Evolutionary conservation across 2,888 invertebrate genomes (phyloP).

Genomic region (Nephrotoma appendiculata): DNA sequence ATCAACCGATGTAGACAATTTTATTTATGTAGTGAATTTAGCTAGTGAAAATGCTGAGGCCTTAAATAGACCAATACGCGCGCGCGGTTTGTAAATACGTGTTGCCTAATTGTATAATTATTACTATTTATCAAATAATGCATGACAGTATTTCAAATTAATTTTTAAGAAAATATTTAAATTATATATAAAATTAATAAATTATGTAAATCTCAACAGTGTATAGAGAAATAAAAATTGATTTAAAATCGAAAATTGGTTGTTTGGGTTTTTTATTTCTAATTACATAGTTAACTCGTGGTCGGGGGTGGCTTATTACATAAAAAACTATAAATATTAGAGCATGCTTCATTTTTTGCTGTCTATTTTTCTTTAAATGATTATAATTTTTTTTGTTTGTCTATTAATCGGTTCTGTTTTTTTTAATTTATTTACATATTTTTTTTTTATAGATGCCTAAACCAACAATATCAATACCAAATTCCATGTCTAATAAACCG

Average conservation of each 20-base stretch:
- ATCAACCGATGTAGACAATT: conserved; percentile 31
- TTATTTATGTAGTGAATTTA: not conserved
- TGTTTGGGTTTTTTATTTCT: not conserved
- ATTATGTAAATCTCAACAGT: not conserved
- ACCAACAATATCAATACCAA: conserved; percentile 43
- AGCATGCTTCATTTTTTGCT: not conserved
- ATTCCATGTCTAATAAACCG: conserved; percentile 30
- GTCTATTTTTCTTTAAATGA: conserved; percentile 16
- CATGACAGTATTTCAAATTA: not conserved
- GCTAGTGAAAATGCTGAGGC: not conserved
- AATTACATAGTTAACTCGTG: not conserved
- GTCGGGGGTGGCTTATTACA: not conserved
- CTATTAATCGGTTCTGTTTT: not conserved
- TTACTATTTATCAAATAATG: not conserved
- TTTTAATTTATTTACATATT: not conserved
- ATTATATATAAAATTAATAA: not conserved
- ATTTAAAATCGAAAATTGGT: not conserved
- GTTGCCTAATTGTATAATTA: not conserved
- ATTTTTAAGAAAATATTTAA: not conserved
- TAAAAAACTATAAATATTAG: not conserved
- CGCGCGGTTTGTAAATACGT: not conserved
- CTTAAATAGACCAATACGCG: not conserved
- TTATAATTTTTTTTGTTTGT: conserved; percentile 16
- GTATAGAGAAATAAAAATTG: not conserved
- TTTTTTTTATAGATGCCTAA: conserved; percentile 23